These are phyloP conservation scores for Phylloscopus collybita DNA, from an alignment of 2,797 vertebrate genomes.

Conservation along the genomic window DNA sequence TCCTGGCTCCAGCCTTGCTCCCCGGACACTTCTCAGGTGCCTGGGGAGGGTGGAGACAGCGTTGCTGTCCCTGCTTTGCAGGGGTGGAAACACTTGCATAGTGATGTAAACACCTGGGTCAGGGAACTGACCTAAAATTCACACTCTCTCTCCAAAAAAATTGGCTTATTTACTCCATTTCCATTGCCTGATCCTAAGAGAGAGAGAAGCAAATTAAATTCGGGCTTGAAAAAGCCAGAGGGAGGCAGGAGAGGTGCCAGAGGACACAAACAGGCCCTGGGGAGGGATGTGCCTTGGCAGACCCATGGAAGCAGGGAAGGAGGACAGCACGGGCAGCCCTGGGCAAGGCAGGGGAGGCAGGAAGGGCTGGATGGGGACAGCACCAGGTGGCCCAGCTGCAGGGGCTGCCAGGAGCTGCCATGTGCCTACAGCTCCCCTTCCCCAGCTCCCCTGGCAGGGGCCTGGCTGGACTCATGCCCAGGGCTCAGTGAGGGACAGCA, in stretches of 20 bases:
- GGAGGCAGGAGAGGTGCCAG: background rate
- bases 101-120: background rate
- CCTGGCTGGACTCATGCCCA: too few relatives aligned
- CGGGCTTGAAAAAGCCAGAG: background rate
- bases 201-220: background rate
- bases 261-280: background rate
- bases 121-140: background rate
- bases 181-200: background rate
- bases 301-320: background rate
- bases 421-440: accelerated
- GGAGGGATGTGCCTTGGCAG: background rate
- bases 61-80: background rate
- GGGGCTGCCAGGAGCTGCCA: background rate
- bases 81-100: accelerated
- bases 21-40: accelerated
- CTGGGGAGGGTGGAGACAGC: background rate
- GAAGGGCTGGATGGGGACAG: background rate
- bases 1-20: background rate
- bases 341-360: background rate
- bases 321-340: background rate
- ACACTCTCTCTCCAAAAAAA: background rate
- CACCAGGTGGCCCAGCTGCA: background rate
- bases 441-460: accelerated
- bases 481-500: background rate
- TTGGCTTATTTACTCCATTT: background rate